Base-by-base conservation (phyloP, 2,797 vertebrate species). In the Amblyopsis hoosieri region DNA sequence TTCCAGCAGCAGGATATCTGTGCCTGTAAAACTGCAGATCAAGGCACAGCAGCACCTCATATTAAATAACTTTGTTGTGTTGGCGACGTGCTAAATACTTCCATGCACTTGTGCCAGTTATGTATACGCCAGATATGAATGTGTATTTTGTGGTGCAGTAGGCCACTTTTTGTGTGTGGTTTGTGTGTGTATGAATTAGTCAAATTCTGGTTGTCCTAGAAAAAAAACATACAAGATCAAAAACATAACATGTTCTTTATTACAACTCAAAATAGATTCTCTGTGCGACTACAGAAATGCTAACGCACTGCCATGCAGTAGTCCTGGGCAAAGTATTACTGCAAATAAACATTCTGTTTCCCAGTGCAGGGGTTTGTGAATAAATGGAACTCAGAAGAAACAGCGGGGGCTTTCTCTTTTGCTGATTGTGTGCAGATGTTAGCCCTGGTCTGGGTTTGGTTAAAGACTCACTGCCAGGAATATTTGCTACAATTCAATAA, bases 341-440 rank as follows among this genome's bases (percentile, higher is more conserved):
- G 90, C 90, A 92, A 92, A 93, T 92, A 93, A 93, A 92, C 91
- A 91, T 75, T 72, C 57, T 73, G 82, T 85, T 90, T 90, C 88
- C 82, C 84, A 42, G 71, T 57, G 85, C 84, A 8, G 80, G 69
- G 69, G 61, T 88, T 81, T 89, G 85, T 88, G 90, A 91, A 89
- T 86, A 91, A 89, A 92, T 88, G 87, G 80, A 89, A 85, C 60
- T 69, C 76, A 80, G 76, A 74, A 82, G 83, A 85, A 91, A 83
- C 85, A 80, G 82, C 4, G 78, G 85, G 83, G 84, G 66, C 76
- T 73, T 81, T 90, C 84, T 89, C 69, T 84, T 71, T 64, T 17
- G 59, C 75, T 93, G 91, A 94, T 93, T 90, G 86, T 85, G 62
- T 84, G 84, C 93, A 93, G 92, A 93, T 93, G 93, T 90, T 86